Evolutionary conservation across 2,797 vertebrate species (phyloP).

Genomic region (Cyclura pinguis): DNA sequence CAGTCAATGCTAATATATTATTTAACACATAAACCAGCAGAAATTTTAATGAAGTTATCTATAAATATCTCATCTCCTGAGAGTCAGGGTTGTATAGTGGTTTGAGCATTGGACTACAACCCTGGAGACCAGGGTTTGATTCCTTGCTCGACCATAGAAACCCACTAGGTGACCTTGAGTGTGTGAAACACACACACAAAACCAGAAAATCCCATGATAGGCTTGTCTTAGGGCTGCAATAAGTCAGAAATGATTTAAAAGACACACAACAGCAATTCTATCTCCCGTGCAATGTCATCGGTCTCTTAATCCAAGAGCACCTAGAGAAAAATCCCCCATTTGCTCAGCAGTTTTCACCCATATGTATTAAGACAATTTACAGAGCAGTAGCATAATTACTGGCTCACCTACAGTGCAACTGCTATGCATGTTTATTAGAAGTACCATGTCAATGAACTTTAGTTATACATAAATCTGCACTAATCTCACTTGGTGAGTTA

Average conservation of each 20-base stretch:
- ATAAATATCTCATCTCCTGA: not conserved
- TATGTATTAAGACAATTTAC: not conserved
- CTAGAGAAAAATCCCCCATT: not conserved
- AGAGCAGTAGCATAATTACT: not conserved
- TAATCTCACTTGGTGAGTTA: not conserved
- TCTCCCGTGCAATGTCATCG: not conserved
- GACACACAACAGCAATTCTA: too few species aligned
- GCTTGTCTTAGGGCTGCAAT: too few species aligned
- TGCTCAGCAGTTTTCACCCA: not conserved
- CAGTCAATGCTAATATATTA: not conserved
- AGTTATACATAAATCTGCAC: not conserved
- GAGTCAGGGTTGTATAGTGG: too few species aligned
- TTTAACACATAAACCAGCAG: not conserved
- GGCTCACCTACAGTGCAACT: not conserved
- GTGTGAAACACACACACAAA: too few species aligned
- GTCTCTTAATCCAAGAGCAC: not conserved
- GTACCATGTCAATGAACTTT: not conserved
- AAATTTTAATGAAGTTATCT: not conserved
- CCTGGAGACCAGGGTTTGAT: too few species aligned
- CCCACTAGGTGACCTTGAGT: too few species aligned
- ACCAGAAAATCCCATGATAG: too few species aligned
- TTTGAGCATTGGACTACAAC: too few species aligned
- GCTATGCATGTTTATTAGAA: not conserved
- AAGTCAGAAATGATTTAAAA: too few species aligned
- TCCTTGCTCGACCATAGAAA: too few species aligned